A percentile compares a stretch with the other conserved stretches of the same genome.
Conservation (phyloP, 2,888 invertebrate genomes). For the Acanthacorydalis orientalis region DNA sequence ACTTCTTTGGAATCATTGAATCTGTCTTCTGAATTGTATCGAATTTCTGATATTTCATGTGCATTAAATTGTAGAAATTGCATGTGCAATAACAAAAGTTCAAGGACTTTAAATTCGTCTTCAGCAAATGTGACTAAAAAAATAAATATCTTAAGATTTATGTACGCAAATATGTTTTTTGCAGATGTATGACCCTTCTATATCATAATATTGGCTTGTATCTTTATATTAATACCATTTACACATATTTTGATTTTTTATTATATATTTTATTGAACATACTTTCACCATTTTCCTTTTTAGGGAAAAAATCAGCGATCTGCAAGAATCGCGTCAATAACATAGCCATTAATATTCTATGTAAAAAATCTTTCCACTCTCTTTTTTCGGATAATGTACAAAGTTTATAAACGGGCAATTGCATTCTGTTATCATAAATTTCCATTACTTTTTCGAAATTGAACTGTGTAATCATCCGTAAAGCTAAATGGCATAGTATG, state of each 20-base stretch:
- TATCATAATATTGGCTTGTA: too few relatives aligned
- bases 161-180: too few relatives aligned
- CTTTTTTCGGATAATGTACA: constrained; percentile 47
- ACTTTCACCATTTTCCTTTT: constrained; percentile 22
- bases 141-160: neutral
- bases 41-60: constrained; percentile 62
- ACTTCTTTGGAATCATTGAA: constrained; percentile 33
- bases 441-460: constrained; percentile 30
- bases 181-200: too few relatives aligned
- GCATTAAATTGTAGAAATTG: constrained; percentile 74
- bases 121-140: constrained; percentile 24
- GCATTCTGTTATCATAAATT: constrained; percentile 29
- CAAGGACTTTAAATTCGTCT: constrained; percentile 40
- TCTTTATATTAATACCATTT: too few relatives aligned
- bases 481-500: constrained; percentile 53
- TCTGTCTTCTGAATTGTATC: constrained; percentile 31
- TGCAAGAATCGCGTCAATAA: constrained; percentile 58
- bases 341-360: constrained; percentile 59
- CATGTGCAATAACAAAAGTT: constrained; percentile 49
- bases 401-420: constrained; percentile 39
- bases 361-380: constrained; percentile 49
- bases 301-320: constrained; percentile 44
- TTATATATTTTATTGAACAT: constrained; percentile 10
- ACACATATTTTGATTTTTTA: neutral
- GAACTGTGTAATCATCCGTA: constrained; percentile 61